Conservation (phyloP, 1,140 invertebrate genomes). For the Geopemphigus sp. region DNA sequence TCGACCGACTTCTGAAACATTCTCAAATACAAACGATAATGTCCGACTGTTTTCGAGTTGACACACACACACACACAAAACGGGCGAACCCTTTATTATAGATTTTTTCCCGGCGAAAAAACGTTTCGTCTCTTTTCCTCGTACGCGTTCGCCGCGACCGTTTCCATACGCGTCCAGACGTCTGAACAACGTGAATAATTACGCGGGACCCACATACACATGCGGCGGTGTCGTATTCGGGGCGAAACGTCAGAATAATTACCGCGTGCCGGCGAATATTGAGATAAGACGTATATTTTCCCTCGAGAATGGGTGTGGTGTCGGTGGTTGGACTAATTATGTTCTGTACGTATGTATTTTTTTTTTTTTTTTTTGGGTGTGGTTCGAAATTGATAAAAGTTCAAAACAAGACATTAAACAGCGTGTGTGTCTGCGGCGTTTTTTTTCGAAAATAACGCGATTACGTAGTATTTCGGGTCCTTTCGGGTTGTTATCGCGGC, state of each 20-base stretch:
- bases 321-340: slow-evolving; percentile 26
- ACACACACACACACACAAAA: too few species aligned
- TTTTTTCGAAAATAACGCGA: background rate
- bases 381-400: slow-evolving; percentile 46
- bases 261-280: background rate
- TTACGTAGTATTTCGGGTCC: slow-evolving; percentile 6
- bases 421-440: background rate
- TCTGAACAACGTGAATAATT: background rate
- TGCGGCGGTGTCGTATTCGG: background rate
- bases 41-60: too few species aligned
- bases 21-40: too few species aligned
- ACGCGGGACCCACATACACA: background rate
- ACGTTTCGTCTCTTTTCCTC: too few species aligned
- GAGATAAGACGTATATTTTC: slow-evolving; percentile 45
- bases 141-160: too few species aligned
- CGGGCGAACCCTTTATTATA: too few species aligned
- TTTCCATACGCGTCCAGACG: background rate
- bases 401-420: slow-evolving; percentile 39
- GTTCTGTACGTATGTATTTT: slow-evolving; percentile 3
- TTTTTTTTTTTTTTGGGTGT: slow-evolving; percentile 29
- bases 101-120: too few species aligned
- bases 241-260: slow-evolving; percentile 12
- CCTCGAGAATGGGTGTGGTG: slow-evolving; percentile 40
- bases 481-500: background rate
- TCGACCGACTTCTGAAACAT: too few species aligned